Base-by-base conservation (phyloP, 2,113 vertebrate genomes). In the Dolichallabes microphthalmus region DNA sequence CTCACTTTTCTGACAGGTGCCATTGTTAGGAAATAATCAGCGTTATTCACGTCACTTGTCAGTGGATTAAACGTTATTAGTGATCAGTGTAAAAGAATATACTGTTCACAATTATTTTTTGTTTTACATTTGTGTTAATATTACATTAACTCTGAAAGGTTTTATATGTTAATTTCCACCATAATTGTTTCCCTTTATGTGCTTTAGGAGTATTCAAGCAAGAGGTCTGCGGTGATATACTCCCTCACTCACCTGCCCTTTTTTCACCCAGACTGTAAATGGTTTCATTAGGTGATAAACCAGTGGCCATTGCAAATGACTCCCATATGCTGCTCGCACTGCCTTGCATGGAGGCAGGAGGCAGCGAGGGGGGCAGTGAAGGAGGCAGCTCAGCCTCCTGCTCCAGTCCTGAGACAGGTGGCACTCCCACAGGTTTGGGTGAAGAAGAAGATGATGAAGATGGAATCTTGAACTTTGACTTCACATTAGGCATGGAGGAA, bases 221-320 rank as follows among this genome's bases (percentile, higher is more conserved):
- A 58, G 68, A 69, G 7, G 22, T 81, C 68, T 76, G 64, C 73
- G 69, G 83, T 74, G 83, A 71, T 45, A 25, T 76, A 68, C 85
- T 68, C 76, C 15, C 45, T 89, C 30, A 20, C 15, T 71, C 78
- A 75, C n/a, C 85, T n/a, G 20, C 78, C 25, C 30, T n/a, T 52
- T 82, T 0, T 35, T 89, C 83, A 27, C 63, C 58, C 6, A 87
- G 86, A 88, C n/a, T 84, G 86, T 90, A 93, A 93, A 96, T 96
- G 96, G 95, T 97, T 92, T 96, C 96, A 89, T 90, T 96, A 91
- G 95, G 93, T 85, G 94, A 94, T 92, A 91, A 94, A 95, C 91
- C 92, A 74, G 90, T 93, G 92, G 90, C 89, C 73, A 27, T 92
- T 92, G 92, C 91, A 82, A 93, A 92, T 87, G 94, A 94, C 82